Conservation (phyloP, 2,797 vertebrate genomes). For the Pristis pectinata region DNA sequence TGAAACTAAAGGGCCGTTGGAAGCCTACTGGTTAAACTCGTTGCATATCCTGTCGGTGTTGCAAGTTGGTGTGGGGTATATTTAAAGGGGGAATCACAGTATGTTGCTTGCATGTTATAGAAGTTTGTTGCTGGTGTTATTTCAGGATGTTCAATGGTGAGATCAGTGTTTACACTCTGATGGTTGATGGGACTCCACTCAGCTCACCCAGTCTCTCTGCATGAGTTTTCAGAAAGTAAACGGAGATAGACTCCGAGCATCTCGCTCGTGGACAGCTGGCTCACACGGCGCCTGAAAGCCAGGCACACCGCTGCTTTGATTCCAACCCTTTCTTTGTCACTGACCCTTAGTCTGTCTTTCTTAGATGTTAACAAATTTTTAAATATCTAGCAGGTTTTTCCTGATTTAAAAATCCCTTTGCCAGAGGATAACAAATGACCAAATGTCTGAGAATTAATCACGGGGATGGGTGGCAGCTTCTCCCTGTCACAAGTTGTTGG, state of each 20-base stretch:
- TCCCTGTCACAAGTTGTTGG: background rate
- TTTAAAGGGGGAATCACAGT: background rate
- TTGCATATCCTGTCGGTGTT: background rate
- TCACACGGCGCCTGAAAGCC: background rate
- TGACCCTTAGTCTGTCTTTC: background rate
- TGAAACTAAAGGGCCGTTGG: background rate
- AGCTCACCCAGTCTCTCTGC: background rate
- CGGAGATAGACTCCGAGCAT: background rate
- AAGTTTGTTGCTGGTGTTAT: background rate
- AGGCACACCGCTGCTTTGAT: too few species aligned
- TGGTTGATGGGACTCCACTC: background rate
- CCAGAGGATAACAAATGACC: too few species aligned
- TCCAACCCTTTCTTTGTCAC: too few species aligned
- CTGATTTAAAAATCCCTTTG: background rate
- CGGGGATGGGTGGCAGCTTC: too few species aligned
- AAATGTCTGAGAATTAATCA: too few species aligned
- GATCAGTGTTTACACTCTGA: too few species aligned
- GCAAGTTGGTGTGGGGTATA: too few species aligned
- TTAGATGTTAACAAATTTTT: background rate
- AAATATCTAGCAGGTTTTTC: background rate
- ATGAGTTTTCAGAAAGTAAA: background rate
- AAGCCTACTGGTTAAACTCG: background rate
- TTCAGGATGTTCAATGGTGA: background rate
- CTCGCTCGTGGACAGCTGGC: background rate
- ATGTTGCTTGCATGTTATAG: background rate